Percentiles rank a stretch among this genome's conserved stretches.
Evolutionary conservation across 2,113 vertebrate genomes (phyloP).

Genomic region (Cercopithecus mona): DNA sequence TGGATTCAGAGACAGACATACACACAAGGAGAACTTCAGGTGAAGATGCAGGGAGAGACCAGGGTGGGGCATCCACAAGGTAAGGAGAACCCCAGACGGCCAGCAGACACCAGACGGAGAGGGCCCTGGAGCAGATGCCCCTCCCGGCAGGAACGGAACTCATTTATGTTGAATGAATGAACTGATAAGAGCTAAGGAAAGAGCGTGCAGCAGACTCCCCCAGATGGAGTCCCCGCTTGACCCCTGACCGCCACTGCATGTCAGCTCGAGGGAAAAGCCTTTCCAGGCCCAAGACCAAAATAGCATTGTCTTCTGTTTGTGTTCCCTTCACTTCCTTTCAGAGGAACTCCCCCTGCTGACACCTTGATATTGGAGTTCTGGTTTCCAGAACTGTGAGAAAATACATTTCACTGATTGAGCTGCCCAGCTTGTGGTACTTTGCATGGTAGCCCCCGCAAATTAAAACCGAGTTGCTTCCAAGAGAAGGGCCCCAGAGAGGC

Average conservation of each 20-base stretch:
- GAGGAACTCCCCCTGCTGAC: not conserved
- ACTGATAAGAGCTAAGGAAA: no score
- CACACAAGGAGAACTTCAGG: rapidly evolving
- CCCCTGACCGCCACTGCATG: no score
- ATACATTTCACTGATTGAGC: not conserved
- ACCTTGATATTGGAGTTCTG: not conserved
- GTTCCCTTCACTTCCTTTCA: no score
- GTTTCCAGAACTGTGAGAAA: not conserved
- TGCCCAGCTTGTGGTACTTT: not conserved
- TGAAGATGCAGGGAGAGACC: not conserved
- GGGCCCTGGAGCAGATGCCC: not conserved
- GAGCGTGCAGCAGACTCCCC: no score
- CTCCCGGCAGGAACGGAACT: not conserved
- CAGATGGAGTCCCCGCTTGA: no score
- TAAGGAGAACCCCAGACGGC: not conserved
- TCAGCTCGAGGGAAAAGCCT: no score
- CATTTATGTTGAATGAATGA: no score
- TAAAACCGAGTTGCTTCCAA: not conserved
- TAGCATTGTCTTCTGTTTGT: no score
- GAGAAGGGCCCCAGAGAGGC: not conserved
- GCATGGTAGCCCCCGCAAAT: not conserved
- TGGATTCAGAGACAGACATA: not conserved
- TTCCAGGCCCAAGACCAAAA: no score
- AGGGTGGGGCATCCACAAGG: not conserved
- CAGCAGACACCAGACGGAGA: not conserved